Evolutionary conservation across 1,140 invertebrate species (phyloP).

Genomic region (Drosophila azteca): DNA sequence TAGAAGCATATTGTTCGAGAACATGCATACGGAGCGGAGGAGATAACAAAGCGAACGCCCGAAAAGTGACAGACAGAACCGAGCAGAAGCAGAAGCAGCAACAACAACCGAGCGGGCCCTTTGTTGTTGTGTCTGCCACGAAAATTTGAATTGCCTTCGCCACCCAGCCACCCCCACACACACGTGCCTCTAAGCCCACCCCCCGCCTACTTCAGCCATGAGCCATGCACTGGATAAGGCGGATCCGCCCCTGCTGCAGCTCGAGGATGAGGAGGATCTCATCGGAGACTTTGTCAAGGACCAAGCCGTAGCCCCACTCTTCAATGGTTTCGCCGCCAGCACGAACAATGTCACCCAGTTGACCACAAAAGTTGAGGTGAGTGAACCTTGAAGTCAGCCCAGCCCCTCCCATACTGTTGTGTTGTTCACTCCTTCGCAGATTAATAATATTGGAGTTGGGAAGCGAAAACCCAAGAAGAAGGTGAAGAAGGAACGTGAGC

Average conservation of each 20-base stretch:
- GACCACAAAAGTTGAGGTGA: constrained; percentile 77
- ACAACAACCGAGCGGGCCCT: constrained; percentile 51
- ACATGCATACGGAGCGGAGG: constrained; percentile 58
- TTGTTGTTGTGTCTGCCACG: constrained; percentile 57
- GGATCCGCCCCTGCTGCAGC: constrained; percentile 66
- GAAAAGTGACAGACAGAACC: constrained; percentile 50
- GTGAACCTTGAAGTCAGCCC: neutral
- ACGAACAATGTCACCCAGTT: constrained; percentile 46
- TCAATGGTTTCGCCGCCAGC: constrained; percentile 58
- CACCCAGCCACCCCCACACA: constrained; percentile 29
- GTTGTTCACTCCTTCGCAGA: constrained; percentile 33
- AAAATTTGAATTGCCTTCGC: constrained; percentile 18
- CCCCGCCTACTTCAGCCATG: constrained; percentile 12
- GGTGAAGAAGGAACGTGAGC: constrained; percentile 55
- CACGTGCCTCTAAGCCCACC: constrained; percentile 16
- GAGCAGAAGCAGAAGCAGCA: neutral
- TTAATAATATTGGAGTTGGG: constrained; percentile 71
- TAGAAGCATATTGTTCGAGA: constrained; percentile 44
- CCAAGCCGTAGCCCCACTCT: constrained; percentile 44
- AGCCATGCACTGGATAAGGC: constrained; percentile 39
- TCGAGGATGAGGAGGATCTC: constrained; percentile 75
- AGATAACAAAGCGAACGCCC: constrained; percentile 65
- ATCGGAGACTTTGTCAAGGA: constrained; percentile 73
- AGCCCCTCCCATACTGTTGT: neutral
- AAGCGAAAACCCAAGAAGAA: constrained; percentile 58